phyloP scores from a whole-genome alignment of 2,797 vertebrate species.

The Glyptemys insculpta region DNA sequence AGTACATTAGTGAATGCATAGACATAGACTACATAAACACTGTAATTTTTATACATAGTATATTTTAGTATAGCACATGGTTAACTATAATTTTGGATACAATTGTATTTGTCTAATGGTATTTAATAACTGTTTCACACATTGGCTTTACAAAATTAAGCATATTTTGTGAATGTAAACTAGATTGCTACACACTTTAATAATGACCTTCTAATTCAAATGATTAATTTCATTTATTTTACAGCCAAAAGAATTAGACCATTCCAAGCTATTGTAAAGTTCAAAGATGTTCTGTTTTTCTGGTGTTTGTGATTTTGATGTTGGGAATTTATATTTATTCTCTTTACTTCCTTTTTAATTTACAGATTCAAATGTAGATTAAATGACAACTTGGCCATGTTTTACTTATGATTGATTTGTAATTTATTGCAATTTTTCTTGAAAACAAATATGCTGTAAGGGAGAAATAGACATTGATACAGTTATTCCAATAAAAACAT shows the following conservation, averaged over 20 bases:
- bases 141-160: neutral
- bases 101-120: too few species aligned
- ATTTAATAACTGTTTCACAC: too few species aligned
- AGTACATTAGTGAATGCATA: too few species aligned
- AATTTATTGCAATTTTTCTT: neutral
- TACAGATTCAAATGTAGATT: neutral
- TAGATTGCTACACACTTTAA: neutral
- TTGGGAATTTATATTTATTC: neutral
- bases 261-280: neutral
- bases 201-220: neutral
- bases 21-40: too few species aligned
- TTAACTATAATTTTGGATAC: too few species aligned
- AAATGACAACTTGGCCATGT: neutral
- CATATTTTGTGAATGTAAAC: neutral
- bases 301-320: neutral
- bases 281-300: neutral
- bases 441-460: neutral
- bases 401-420: neutral
- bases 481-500: neutral
- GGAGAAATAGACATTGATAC: neutral
- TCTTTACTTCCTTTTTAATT: neutral
- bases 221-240: neutral
- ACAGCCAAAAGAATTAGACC: neutral
- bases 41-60: too few species aligned
- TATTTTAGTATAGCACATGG: too few species aligned